Conservation (phyloP, 2,113 vertebrate genomes). For the Paramormyrops kingsleyae region DNA sequence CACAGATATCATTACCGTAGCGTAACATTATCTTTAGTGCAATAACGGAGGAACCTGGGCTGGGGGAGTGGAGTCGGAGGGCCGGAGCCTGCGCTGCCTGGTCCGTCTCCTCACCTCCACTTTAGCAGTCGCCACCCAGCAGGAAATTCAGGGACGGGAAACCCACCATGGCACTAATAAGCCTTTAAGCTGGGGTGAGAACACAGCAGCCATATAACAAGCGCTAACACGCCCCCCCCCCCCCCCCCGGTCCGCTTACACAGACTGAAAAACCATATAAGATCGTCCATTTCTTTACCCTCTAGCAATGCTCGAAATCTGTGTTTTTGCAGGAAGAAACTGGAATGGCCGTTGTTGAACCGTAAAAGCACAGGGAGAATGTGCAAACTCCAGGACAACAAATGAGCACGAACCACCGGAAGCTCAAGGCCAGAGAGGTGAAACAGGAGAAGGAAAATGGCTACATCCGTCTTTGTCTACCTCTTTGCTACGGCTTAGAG, state of each 20-base stretch:
- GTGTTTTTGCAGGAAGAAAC: not conserved
- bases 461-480: not conserved
- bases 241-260: not conserved
- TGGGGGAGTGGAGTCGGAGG: not conserved
- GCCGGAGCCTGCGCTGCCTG: not conserved
- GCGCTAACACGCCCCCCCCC: not conserved
- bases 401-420: not conserved
- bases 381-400: not conserved
- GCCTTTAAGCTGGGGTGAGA: not conserved
- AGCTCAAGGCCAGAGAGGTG: not conserved
- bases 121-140: not conserved
- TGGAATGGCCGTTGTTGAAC: not conserved
- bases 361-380: not conserved
- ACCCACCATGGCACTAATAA: not conserved
- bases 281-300: not conserved
- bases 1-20: not conserved
- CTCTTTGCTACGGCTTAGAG: not conserved
- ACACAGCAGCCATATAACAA: not conserved
- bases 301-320: not conserved
- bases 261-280: not conserved
- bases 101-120: not conserved
- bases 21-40: slow-evolving; percentile 1
- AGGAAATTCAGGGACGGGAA: not conserved
- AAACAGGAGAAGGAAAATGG: not conserved
- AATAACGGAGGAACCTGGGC: not conserved